Evolutionary conservation across 2,113 vertebrate species (phyloP).

Genomic region (Nibea albiflora): DNA sequence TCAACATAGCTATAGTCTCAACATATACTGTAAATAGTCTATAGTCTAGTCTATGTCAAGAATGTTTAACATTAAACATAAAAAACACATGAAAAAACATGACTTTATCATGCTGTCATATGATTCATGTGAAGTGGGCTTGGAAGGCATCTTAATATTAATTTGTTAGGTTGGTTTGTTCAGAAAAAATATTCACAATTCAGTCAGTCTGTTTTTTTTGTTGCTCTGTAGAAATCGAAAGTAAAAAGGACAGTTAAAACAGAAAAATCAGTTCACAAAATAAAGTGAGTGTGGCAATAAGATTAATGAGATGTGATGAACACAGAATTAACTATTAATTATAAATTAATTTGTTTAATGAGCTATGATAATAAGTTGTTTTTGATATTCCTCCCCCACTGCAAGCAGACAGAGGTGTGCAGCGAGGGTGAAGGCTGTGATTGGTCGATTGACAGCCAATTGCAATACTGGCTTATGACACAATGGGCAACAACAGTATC

Average conservation of each 20-base stretch:
- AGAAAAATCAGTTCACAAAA: neutral
- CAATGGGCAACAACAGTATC: neutral
- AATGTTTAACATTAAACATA: neutral
- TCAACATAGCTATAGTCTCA: too few relatives aligned
- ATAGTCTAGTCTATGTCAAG: too few relatives aligned
- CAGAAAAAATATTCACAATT: neutral
- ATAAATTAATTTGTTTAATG: conserved; percentile 40
- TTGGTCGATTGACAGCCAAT: conserved; percentile 29
- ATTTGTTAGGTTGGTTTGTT: neutral
- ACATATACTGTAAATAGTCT: too few relatives aligned
- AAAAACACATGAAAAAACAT: too few relatives aligned
- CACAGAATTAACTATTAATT: conserved; percentile 50
- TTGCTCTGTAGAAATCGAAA: neutral
- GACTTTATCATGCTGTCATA: neutral
- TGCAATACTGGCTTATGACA: neutral
- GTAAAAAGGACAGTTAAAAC: neutral
- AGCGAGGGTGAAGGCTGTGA: conserved; percentile 8
- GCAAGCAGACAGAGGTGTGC: neutral
- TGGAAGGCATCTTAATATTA: conserved; percentile 14
- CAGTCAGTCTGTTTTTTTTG: neutral
- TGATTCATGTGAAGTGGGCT: conserved; percentile 25
- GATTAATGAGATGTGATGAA: conserved; percentile 56
- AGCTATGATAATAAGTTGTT: conserved; percentile 19
- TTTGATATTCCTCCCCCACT: neutral
- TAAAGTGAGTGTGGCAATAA: conserved; percentile 16